Base-by-base conservation (phyloP, 2,797 vertebrate genomes). In the Sphaeramia orbicularis region DNA sequence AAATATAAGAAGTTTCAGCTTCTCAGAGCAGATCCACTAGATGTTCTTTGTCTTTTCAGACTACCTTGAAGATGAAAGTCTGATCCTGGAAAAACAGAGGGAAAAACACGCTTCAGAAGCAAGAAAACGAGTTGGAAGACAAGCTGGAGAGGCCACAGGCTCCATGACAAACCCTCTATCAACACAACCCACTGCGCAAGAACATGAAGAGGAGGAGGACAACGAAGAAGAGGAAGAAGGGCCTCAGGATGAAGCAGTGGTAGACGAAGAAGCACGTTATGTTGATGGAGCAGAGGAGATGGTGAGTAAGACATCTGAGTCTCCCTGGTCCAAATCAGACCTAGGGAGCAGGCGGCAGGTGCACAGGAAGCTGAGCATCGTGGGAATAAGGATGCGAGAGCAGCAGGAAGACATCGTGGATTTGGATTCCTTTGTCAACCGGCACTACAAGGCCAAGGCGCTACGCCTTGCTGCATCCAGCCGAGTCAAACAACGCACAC, bases 341-440 rank as follows among this genome's bases (percentile, higher is more conserved):
- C 44, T 62, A 24, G 36, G 21, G 56, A 24, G 36, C 73, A 4
- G 48, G 45, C 6, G 65, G 2, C 72, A 69, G 82, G 58, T 66
- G 59, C 5, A 13, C 59, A 83, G 40, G 5, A 93, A 77, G 14
- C 92, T 93, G 0, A 93, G 86, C 82, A 94, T 96, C 0, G 86
- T 96, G 74, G 94, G 89, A 27, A 77, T 92, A 70, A 87, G 71
- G 63, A 85, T 86, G 32, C 73, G 47, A 4, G 64, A 82, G 1
- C 62, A 64, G 11, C 87, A 71, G 50, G 94, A 95, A 45, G 94
- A 95, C 80, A 96, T 96, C 5, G 93, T 96, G 77, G 95, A 97
- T 71, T 91, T 96, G 38, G 95, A 97, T 87, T 92, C 86, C 0
- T 95, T 93, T 54, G 91, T 92, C 13, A 84, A 92, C 87, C 91